Evolutionary conservation across 1,140 invertebrate species (phyloP), one percentile per base, ranked within the genome.

Genomic region (Habropoda laboriosa): DNA sequence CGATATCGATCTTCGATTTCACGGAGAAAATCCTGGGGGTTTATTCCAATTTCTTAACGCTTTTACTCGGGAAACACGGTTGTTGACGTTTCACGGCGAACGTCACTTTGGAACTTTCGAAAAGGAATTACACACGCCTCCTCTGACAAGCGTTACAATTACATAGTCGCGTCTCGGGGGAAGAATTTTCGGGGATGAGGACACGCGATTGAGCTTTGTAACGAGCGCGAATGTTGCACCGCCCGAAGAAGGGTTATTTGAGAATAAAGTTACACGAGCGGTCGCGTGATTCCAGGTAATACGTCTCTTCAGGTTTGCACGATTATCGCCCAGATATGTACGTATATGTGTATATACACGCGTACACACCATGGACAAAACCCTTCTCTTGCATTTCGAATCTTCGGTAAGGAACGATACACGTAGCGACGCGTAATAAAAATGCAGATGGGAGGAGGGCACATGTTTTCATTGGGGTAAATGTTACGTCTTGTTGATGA

Each of bases 281-380:
- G 12, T 83, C 64, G 79, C 81, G 67, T 78, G 79, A 81, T 81
- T 76, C 24, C 18, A 27, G 47, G 51, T 61, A 77, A 81, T 78
- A 68, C 40, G 32, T 82, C 77, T 70, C 57, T 13, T 4, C 51
- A 66, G 47, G 66, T 30, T 32, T 49, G 47, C 27, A 42, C 40
- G 18, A 51, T 8, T 70, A 71, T 81, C 32, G 24, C 60, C 64
- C 35, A 55, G 5, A 58, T 24, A 51, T 32, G 27, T 63, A 70
- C 70, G 32, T 3, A n/a, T n/a, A n/a, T n/a, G n/a, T n/a, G n/a
- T 13, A 32, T 7, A 30, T 49, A 12, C 12, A 7, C 21, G 21
- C 27, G 18, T 47, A n/a, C 18, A n/a, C 2, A n/a, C n/a, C n/a
- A n/a, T n/a, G n/a, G n/a, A n/a, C n/a, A n/a, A 13, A 30, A 73